Conservation (phyloP, 2,888 invertebrate species). For the Bimastos eiseni region DNA sequence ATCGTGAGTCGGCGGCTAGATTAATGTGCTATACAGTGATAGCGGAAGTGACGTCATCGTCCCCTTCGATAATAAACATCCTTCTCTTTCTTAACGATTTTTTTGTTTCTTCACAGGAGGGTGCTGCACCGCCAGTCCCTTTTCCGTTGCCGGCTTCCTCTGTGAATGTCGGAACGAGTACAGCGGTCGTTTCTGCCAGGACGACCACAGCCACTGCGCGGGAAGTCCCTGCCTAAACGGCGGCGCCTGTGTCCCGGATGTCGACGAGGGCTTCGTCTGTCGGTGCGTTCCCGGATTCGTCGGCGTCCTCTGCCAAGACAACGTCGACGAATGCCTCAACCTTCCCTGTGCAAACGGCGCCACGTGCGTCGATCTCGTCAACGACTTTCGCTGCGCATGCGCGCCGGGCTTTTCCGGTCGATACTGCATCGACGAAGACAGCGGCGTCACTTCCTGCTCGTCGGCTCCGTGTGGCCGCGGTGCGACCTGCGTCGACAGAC, state of each 20-base stretch:
- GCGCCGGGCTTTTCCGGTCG: slow-evolving; percentile 88
- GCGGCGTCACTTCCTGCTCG: slow-evolving; percentile 77
- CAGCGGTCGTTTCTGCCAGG: slow-evolving; percentile 59
- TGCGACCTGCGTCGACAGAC: slow-evolving; percentile 78
- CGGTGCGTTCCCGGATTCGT: slow-evolving; percentile 62
- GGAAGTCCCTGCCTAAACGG: slow-evolving; percentile 56
- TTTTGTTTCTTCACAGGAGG: slow-evolving; percentile 48
- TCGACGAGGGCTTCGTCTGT: slow-evolving; percentile 60
- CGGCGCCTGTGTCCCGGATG: slow-evolving; percentile 54
- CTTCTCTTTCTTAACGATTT: no score
- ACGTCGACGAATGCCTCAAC: slow-evolving; percentile 84
- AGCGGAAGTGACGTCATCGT: not conserved
- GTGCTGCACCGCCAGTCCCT: slow-evolving; percentile 54
- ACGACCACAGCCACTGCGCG: slow-evolving; percentile 57
- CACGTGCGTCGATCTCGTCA: slow-evolving; percentile 78
- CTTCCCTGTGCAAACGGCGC: slow-evolving; percentile 93
- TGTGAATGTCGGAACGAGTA: slow-evolving; percentile 58
- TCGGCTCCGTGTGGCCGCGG: slow-evolving; percentile 81
- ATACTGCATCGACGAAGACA: slow-evolving; percentile 79
- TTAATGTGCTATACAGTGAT: not conserved
- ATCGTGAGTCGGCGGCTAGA: no score
- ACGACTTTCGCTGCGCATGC: slow-evolving; percentile 81
- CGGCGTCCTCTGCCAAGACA: slow-evolving; percentile 62
- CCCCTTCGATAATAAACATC: not conserved
- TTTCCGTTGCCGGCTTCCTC: slow-evolving; percentile 50